Percentiles rank a stretch among this genome's conserved stretches.
Conservation (phyloP, 2,113 vertebrate species). For the Lonchura striata region DNA sequence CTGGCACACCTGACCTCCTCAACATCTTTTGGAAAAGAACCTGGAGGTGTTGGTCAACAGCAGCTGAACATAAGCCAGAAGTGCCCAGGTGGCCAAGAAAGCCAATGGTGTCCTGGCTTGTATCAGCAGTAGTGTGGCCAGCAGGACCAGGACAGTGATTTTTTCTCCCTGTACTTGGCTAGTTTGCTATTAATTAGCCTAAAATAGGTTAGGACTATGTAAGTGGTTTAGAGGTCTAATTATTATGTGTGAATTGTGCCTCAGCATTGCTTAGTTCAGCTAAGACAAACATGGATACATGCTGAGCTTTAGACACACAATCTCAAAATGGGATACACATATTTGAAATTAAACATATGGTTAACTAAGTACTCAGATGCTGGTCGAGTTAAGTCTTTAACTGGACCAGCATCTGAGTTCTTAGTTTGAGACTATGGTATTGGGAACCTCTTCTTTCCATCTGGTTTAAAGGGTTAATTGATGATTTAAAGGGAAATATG, state of each 20-base stretch:
- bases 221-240: not conserved
- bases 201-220: not conserved
- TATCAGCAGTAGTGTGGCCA: not conserved
- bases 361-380: not conserved
- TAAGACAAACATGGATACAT: not conserved
- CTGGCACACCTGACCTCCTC: not conserved
- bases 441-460: not conserved
- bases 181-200: not conserved
- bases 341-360: constrained; percentile 28
- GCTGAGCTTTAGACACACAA: not conserved
- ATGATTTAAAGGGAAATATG: not conserved
- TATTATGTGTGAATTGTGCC: not conserved
- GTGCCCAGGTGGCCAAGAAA: not conserved
- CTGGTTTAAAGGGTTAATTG: constrained; percentile 5
- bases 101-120: not conserved
- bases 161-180: too few species aligned
- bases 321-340: not conserved
- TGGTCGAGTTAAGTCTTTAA: not conserved
- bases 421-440: not conserved
- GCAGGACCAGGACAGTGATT: not conserved
- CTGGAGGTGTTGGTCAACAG: not conserved
- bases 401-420: not conserved
- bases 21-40: not conserved
- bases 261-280: not conserved
- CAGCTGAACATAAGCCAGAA: not conserved